Percentiles rank a stretch among this genome's conserved stretches.
Evolutionary conservation across 1,140 invertebrate genomes (phyloP).

Genomic region (Lucilia cuprina): DNA sequence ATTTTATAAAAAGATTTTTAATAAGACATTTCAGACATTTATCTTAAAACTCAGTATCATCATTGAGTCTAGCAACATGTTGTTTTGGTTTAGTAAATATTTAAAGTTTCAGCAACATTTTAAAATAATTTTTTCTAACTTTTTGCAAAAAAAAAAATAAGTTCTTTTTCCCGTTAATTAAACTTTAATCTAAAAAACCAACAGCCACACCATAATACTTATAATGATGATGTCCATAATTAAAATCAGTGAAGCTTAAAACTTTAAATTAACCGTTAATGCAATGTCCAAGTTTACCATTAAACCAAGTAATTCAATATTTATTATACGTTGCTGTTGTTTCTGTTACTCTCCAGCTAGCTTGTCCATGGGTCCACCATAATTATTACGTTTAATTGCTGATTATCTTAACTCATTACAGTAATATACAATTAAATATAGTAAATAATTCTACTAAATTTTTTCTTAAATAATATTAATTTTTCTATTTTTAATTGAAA

Average conservation of each 20-base stretch:
- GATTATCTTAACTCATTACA: not conserved
- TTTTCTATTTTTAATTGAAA: not conserved
- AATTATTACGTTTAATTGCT: conserved; percentile 3
- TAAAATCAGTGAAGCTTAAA: not conserved
- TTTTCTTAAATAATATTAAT: not conserved
- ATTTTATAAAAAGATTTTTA: too few species aligned
- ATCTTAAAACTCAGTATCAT: too few species aligned
- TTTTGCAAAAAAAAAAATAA: not conserved
- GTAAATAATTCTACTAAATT: not conserved
- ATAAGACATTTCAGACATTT: too few species aligned
- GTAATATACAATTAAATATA: not conserved
- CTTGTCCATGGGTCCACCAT: not conserved
- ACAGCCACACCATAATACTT: not conserved
- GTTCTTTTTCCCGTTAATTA: not conserved
- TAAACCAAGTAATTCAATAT: too few species aligned
- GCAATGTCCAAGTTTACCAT: not conserved
- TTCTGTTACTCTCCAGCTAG: not conserved
- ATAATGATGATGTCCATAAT: not conserved
- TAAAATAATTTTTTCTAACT: too few species aligned
- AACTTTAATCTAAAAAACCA: not conserved
- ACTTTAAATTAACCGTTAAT: not conserved
- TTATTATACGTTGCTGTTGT: not conserved
- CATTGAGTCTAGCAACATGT: too few species aligned
- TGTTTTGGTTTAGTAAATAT: too few species aligned
- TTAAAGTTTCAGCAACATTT: too few species aligned